A percentile compares a stretch with the other conserved stretches of the same genome.
These are phyloP conservation scores for Glyphotaelius pellucidus DNA, from an alignment of 2,888 invertebrate species.

Conservation along the genomic window DNA sequence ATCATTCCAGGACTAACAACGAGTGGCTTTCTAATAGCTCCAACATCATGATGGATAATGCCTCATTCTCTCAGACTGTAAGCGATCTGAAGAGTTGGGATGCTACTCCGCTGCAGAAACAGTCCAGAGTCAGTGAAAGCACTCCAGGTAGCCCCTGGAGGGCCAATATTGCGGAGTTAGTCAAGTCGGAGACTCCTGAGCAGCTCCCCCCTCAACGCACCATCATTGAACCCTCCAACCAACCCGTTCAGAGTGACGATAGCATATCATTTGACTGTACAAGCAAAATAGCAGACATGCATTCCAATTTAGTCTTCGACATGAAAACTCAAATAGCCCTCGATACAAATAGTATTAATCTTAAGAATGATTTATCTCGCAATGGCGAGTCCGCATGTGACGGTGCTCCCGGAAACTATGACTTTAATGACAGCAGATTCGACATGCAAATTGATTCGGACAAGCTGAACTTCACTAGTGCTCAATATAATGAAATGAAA, in stretches of 20 bases:
- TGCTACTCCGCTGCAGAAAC: slow-evolving; percentile 55
- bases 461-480: slow-evolving; percentile 61
- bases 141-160: slow-evolving; percentile 60
- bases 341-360: slow-evolving; percentile 48
- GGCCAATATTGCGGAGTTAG: slow-evolving; percentile 49
- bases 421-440: slow-evolving; percentile 60
- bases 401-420: slow-evolving; percentile 53
- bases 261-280: slow-evolving; percentile 58
- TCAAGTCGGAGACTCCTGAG: slow-evolving; percentile 57
- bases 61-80: slow-evolving; percentile 54
- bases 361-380: slow-evolving; percentile 52
- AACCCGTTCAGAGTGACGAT: slow-evolving; percentile 54
- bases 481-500: slow-evolving; percentile 62
- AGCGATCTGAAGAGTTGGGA: slow-evolving; percentile 61
- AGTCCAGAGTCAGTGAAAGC: slow-evolving; percentile 42
- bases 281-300: slow-evolving; percentile 56
- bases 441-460: slow-evolving; percentile 64
- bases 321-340: slow-evolving; percentile 58
- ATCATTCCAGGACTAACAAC: slow-evolving; percentile 48
- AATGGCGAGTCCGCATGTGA: slow-evolving; percentile 42
- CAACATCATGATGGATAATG: slow-evolving; percentile 48
- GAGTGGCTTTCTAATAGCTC: slow-evolving; percentile 60
- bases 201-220: slow-evolving; percentile 51
- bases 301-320: slow-evolving; percentile 60
- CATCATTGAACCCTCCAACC: slow-evolving; percentile 57